A percentile compares a stretch with the other conserved stretches of the same genome.
Evolutionary conservation across 2,888 invertebrate species (phyloP).

Genomic region (Pristionchus fissidentatus): DNA sequence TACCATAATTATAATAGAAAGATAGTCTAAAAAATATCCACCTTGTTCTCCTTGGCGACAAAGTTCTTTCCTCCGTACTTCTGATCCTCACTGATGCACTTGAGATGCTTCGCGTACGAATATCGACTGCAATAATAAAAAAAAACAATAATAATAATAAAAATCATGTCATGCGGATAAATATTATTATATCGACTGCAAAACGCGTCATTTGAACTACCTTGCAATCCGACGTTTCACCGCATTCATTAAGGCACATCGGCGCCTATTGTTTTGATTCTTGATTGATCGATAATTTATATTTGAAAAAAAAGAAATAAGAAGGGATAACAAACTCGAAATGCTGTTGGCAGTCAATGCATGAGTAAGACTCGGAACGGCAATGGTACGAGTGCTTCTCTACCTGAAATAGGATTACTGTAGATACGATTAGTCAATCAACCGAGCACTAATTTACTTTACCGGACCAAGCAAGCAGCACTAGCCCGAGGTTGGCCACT

Average conservation of each 20-base stretch:
- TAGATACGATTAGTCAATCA: neutral
- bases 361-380: conserved; percentile 84
- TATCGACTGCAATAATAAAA: conserved; percentile 83
- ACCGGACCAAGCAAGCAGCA: too few species aligned
- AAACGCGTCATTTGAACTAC: too few species aligned
- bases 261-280: too few species aligned
- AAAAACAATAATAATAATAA: conserved; percentile 81
- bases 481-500: too few species aligned
- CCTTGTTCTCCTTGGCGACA: conserved; percentile 76
- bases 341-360: conserved; percentile 93
- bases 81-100: conserved; percentile 89
- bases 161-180: conserved; percentile 81
- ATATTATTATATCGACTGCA: too few species aligned
- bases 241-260: neutral
- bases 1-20: neutral
- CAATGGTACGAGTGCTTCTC: conserved; percentile 78
- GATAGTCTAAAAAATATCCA: conserved; percentile 17
- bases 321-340: conserved; percentile 78
- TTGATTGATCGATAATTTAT: neutral
- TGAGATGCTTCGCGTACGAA: conserved; percentile 85
- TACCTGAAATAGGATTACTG: conserved; percentile 78
- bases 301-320: neutral
- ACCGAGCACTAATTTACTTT: too few species aligned
- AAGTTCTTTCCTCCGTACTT: conserved; percentile 84
- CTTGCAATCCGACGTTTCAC: neutral